Conservation (phyloP, 1,140 invertebrate genomes). For the Papilio xuthus region DNA sequence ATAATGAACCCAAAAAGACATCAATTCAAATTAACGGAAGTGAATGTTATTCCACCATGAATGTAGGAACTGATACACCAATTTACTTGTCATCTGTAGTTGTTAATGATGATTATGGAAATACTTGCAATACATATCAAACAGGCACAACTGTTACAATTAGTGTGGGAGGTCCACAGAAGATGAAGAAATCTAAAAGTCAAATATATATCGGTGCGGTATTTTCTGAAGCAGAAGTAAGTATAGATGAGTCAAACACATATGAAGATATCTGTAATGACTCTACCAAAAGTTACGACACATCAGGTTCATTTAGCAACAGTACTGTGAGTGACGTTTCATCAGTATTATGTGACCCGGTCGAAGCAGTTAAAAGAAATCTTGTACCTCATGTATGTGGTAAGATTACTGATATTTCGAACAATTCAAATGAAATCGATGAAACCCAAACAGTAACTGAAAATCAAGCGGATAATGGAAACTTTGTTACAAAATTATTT, state of each 20-base stretch:
- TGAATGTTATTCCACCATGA: slow-evolving; percentile 86
- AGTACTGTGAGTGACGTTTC: slow-evolving; percentile 72
- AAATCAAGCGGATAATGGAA: slow-evolving; percentile 64
- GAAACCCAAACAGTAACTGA: slow-evolving; percentile 36
- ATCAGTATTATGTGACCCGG: slow-evolving; percentile 84
- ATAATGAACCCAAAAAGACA: slow-evolving; percentile 84
- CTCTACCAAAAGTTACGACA: slow-evolving; percentile 51
- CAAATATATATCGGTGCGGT: slow-evolving; percentile 79
- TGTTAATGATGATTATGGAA: slow-evolving; percentile 81
- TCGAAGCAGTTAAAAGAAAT: slow-evolving; percentile 86
- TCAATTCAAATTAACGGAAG: slow-evolving; percentile 89
- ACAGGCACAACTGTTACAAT: slow-evolving; percentile 82
- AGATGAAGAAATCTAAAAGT: slow-evolving; percentile 72
- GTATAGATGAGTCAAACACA: slow-evolving; percentile 63
- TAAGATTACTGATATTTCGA: slow-evolving; percentile 66
- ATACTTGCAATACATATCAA: slow-evolving; percentile 72
- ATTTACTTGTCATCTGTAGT: slow-evolving; percentile 86
- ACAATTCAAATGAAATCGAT: slow-evolving; percentile 33
- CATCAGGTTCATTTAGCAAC: slow-evolving; percentile 44
- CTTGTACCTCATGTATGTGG: slow-evolving; percentile 88
- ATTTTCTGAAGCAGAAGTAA: slow-evolving; percentile 57
- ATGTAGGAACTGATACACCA: slow-evolving; percentile 83
- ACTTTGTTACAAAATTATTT: slow-evolving; percentile 82
- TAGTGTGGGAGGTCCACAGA: slow-evolving; percentile 76
- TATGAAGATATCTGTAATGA: slow-evolving; percentile 73